phyloP scores from a whole-genome alignment of 2,888 invertebrate species.

The Pemphredon lugubris region DNA sequence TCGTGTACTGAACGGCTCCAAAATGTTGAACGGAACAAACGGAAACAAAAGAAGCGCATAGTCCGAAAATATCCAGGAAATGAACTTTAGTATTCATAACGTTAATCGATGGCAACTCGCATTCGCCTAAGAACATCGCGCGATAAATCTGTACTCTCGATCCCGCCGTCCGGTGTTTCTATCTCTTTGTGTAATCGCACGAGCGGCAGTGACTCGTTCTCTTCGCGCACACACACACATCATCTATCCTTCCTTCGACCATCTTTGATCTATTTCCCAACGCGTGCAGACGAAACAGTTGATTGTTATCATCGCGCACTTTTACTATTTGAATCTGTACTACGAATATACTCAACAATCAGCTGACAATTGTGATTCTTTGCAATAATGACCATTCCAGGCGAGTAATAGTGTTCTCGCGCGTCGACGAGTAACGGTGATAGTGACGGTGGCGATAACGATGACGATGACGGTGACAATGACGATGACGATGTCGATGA shows the following conservation, averaged over 20 bases:
- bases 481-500: conserved; percentile 60
- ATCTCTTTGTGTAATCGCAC: conserved; percentile 52
- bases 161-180: conserved; percentile 40
- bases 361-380: conserved; percentile 28
- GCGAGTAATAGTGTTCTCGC: conserved; percentile 57
- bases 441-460: conserved; percentile 41
- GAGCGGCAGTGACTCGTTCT: conserved; percentile 58
- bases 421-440: conserved; percentile 56
- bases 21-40: not conserved
- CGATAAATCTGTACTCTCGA: conserved; percentile 56
- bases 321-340: conserved; percentile 25
- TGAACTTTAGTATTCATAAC: conserved; percentile 74
- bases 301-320: conserved; percentile 11
- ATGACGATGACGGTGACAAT: conserved; percentile 37
- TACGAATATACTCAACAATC: conserved; percentile 46
- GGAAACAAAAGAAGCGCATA: conserved; percentile 11
- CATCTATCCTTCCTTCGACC: conserved; percentile 30
- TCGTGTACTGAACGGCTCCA: not conserved
- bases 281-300: conserved; percentile 15
- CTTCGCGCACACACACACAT: conserved; percentile 31
- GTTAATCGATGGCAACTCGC: conserved; percentile 74
- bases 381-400: conserved; percentile 51
- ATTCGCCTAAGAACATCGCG: conserved; percentile 63
- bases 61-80: conserved; percentile 64
- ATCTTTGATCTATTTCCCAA: conserved; percentile 21